Conservation (phyloP, 2,888 invertebrate species). For the Autographa gamma region DNA sequence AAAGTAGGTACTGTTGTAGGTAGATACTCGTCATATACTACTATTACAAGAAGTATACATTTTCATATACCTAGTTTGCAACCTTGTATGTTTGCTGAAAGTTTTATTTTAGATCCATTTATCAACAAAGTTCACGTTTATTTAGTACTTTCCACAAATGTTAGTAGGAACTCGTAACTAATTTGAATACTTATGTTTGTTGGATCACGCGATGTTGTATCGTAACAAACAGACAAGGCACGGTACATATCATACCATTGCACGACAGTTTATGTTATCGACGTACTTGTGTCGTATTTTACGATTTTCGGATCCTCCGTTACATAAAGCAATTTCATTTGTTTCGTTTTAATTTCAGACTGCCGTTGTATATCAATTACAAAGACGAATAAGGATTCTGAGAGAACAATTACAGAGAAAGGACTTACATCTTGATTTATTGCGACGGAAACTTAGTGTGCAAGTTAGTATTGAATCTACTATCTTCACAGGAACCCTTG, state of each 20-base stretch:
- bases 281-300: conserved; percentile 25
- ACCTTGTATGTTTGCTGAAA: conserved; percentile 3
- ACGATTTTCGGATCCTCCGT: background rate
- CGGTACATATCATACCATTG: conserved; percentile 43
- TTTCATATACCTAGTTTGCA: background rate
- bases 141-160: conserved; percentile 12
- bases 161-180: conserved; percentile 15
- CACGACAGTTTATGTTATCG: conserved; percentile 39
- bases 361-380: conserved; percentile 96
- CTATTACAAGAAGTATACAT: background rate
- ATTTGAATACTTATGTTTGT: conserved; percentile 30
- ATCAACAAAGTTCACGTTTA: conserved; percentile 18
- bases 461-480: conserved; percentile 88
- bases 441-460: conserved; percentile 95
- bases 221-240: conserved; percentile 25
- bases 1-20: too few relatives aligned
- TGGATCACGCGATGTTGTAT: conserved; percentile 45
- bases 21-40: too few relatives aligned
- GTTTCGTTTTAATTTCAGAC: conserved; percentile 89
- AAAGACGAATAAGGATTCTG: conserved; percentile 94
- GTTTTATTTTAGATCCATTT: conserved; percentile 1
- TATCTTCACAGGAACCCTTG: background rate
- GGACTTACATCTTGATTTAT: conserved; percentile 96
- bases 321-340: background rate
- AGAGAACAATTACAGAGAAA: conserved; percentile 97